Base-by-base conservation (phyloP, 2,888 invertebrate genomes). In the Metacarcinus magister region DNA sequence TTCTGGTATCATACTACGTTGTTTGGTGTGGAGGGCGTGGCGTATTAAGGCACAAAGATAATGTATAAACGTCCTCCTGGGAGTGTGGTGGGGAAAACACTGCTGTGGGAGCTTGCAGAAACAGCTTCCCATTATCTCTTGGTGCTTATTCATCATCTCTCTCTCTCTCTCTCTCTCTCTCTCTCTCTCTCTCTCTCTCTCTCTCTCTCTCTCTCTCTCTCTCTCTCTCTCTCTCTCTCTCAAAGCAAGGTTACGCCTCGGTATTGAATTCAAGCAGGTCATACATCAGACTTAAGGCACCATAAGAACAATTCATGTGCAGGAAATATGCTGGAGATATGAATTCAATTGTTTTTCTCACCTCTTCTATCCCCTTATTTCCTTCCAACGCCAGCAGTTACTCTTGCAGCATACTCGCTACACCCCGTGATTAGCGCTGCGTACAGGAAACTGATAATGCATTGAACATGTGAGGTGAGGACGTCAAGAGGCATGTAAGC, bases 401-500 rank as follows among this genome's bases (percentile, higher is more conserved):
- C 54, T 54, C n/a, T 28, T n/a, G 43, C 92, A 54, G 44, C 32
- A 93, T 28, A n/a, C 60, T 32, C 60, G 54, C 44, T 46, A 54
- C 54, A 60, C 60, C 60, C 39, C 23, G 92, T 28, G 60, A 32
- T 10, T 39, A 60, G 60, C 28, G 92, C 16, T 39, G 60, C 43
- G 43, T 32, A 93, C 28, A 60, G 92, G 28, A n/a, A 46, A 48
- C 92, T 92, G 39, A 54, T 16, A 54, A 54, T 8, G 54, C 60
- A 93, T 93, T 93, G 92, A 60, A 60, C 54, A 60, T 93, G 54
- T 93, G 54, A 67, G 39, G 60, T 28, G 92, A 93, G n/a, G 60
- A 60, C 32, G 13, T 39, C 60, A 60, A 93, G 67, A 60, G 19
- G 46, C 92, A 93, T 93, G 92, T 39, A 32, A 28, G 92, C 39